These are phyloP conservation scores for Rhea pennata DNA, from an alignment of 2,113 vertebrate genomes.

Conservation along the genomic window DNA sequence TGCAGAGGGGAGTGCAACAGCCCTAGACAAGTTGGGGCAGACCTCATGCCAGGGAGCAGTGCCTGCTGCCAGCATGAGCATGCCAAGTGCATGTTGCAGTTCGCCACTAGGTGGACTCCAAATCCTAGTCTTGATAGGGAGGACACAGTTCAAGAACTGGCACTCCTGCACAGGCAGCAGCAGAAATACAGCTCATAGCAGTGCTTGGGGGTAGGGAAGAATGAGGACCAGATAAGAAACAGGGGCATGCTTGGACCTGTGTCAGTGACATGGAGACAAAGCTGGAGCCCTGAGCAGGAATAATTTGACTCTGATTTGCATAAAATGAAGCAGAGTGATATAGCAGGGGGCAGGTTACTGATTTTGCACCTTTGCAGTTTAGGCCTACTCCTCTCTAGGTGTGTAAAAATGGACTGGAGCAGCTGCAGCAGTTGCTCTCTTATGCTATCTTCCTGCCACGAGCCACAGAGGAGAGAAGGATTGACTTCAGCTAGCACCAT, in stretches of 20 bases:
- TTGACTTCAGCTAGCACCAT: neutral
- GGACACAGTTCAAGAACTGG: neutral
- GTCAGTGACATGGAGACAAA: neutral
- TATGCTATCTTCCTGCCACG: rapidly evolving
- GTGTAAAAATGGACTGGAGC: neutral
- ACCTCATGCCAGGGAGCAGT: neutral
- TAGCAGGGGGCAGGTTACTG: neutral
- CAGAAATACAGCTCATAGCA: rapidly evolving
- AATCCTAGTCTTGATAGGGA: no score
- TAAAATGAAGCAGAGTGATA: neutral
- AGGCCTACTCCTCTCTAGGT: neutral
- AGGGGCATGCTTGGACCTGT: neutral
- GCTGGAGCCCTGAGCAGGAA: neutral
- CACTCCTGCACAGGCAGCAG: neutral
- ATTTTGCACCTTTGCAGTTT: neutral
- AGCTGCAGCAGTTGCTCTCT: neutral
- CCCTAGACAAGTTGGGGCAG: no score
- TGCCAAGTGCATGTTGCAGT: neutral
- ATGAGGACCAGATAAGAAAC: no score
- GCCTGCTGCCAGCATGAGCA: no score
- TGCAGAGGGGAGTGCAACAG: no score
- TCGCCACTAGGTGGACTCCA: neutral
- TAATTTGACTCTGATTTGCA: neutral
- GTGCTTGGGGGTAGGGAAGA: neutral
- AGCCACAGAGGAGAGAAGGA: neutral